Percentiles rank a stretch among this genome's conserved stretches.
Evolutionary conservation across 2,797 vertebrate species (phyloP).

Genomic region (Sebastes miniatus): DNA sequence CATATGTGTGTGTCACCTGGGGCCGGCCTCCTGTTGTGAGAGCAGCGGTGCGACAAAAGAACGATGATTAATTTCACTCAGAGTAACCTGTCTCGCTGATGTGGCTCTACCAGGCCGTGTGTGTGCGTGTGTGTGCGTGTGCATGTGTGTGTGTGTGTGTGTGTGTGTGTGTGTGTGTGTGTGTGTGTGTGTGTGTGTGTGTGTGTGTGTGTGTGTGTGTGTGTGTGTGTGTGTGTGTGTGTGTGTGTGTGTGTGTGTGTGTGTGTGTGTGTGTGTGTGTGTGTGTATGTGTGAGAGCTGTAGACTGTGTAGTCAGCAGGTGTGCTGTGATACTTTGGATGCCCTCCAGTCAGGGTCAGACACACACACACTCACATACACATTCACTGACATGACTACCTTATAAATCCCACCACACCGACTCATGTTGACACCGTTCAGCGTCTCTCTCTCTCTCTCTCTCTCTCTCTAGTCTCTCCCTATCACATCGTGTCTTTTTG

Average conservation of each 20-base stretch:
- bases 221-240: slow-evolving; percentile 8
- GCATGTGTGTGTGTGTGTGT: background rate
- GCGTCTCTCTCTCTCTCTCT: background rate
- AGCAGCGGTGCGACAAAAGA: slow-evolving; percentile 76
- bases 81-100: slow-evolving; percentile 75
- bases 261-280: background rate
- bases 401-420: slow-evolving; percentile 27
- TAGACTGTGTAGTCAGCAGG: slow-evolving; percentile 81
- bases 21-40: slow-evolving; percentile 71
- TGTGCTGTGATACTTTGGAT: slow-evolving; percentile 77
- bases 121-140: slow-evolving; percentile 8
- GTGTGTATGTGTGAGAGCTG: background rate
- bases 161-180: background rate
- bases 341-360: slow-evolving; percentile 80
- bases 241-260: background rate
- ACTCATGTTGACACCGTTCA: slow-evolving; percentile 3
- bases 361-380: slow-evolving; percentile 46
- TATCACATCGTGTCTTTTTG: background rate
- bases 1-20: slow-evolving; percentile 54
- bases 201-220: background rate
- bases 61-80: slow-evolving; percentile 84
- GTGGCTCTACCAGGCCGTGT: slow-evolving; percentile 31
- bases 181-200: too few relatives aligned
- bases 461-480: background rate
- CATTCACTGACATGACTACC: slow-evolving; percentile 30